A percentile compares a stretch with the other conserved stretches of the same genome.
Conservation (phyloP, 2,797 vertebrate genomes). For the Apogon hyalosoma region DNA sequence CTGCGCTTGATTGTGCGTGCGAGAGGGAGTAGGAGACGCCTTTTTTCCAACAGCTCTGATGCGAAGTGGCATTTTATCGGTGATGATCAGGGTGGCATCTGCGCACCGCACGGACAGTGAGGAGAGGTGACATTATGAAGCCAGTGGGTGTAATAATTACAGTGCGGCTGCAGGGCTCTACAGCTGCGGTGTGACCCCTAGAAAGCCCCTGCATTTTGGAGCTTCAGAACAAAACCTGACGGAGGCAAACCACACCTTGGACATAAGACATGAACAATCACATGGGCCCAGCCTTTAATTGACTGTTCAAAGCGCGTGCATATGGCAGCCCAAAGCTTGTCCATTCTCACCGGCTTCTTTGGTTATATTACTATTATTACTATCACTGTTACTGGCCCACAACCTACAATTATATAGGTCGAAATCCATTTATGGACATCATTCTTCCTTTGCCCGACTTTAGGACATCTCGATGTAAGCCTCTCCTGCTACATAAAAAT, state of each 20-base stretch:
- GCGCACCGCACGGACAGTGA: slow-evolving; percentile 37
- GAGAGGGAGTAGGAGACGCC: slow-evolving; percentile 65
- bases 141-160: slow-evolving; percentile 28
- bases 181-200: slow-evolving; percentile 48
- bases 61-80: slow-evolving; percentile 46
- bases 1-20: slow-evolving; percentile 44
- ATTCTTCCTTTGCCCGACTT: slow-evolving; percentile 24
- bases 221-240: slow-evolving; percentile 43
- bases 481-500: slow-evolving; percentile 29
- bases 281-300: slow-evolving; percentile 61
- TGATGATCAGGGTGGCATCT: slow-evolving; percentile 55
- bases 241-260: slow-evolving; percentile 82
- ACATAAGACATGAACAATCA: slow-evolving; percentile 63
- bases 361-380: background rate
- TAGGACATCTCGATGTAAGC: slow-evolving; percentile 47
- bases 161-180: slow-evolving; percentile 40
- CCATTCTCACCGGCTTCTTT: background rate
- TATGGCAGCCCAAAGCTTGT: slow-evolving; percentile 27
- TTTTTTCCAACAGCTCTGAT: slow-evolving; percentile 57
- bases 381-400: background rate
- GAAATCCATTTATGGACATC: slow-evolving; percentile 6
- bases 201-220: slow-evolving; percentile 55
- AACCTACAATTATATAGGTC: slow-evolving; percentile 17
- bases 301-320: slow-evolving; percentile 41
- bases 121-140: slow-evolving; percentile 60